Conservation (phyloP, 2,888 invertebrate genomes). For the Sarcophaga caerulescens region DNA sequence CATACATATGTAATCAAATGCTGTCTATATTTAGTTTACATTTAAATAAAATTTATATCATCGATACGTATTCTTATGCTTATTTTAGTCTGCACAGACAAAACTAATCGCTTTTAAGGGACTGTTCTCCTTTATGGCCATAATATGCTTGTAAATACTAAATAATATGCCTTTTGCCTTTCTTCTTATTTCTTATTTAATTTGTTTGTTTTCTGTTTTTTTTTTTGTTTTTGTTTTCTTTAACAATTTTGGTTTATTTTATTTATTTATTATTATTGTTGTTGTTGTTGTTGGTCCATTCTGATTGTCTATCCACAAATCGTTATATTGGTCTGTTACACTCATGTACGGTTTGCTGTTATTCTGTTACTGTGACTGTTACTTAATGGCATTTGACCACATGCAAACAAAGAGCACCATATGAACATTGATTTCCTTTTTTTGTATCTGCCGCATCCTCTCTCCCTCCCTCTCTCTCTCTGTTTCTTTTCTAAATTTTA, state of each 20-base stretch:
- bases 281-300: too few species aligned
- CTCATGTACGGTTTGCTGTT: too few species aligned
- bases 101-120: background rate
- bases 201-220: background rate
- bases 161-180: background rate
- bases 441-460: too few species aligned
- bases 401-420: constrained; percentile 57
- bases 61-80: background rate
- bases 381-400: constrained; percentile 62
- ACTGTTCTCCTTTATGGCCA: background rate
- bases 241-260: too few species aligned
- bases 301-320: constrained; percentile 50
- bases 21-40: constrained; percentile 53
- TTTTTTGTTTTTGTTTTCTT: too few species aligned
- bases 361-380: background rate
- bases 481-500: constrained; percentile 24
- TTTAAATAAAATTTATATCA: background rate
- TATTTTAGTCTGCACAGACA: background rate
- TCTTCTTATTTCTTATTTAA: background rate
- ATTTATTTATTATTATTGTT: too few species aligned
- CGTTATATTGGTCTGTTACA: constrained; percentile 50
- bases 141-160: background rate
- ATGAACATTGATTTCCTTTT: constrained; percentile 41
- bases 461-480: too few species aligned
- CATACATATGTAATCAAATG: constrained; percentile 11